Evolutionary conservation across 2,797 vertebrate genomes (phyloP).

Genomic region (Alfaro cultratus): DNA sequence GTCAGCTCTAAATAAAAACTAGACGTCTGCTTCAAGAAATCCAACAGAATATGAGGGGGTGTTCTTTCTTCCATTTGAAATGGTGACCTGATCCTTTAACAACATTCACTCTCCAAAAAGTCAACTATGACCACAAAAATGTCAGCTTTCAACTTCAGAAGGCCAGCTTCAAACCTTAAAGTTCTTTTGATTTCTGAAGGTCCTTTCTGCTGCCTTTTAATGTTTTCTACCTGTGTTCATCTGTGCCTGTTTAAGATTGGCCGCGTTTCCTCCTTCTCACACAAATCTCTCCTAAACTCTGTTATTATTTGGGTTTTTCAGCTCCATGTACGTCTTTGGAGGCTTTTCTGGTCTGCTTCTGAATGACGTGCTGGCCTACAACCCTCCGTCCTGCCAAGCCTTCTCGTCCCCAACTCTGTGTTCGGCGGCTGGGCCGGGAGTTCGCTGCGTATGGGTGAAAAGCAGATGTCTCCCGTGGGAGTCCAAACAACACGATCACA

Average conservation of each 20-base stretch:
- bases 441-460: conserved; percentile 89
- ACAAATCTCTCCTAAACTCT: background rate
- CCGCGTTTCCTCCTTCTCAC: background rate
- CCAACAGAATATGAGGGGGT: background rate
- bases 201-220: background rate
- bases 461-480: conserved; percentile 88
- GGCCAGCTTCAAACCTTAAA: conserved; percentile 19
- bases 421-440: conserved; percentile 85
- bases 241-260: background rate
- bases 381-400: conserved; percentile 90
- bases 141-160: conserved; percentile 58
- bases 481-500: conserved; percentile 72
- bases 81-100: conserved; percentile 37
- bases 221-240: conserved; percentile 1
- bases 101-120: conserved; percentile 29
- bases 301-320: conserved; percentile 47
- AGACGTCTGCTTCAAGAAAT: background rate
- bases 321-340: conserved; percentile 94
- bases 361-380: conserved; percentile 92
- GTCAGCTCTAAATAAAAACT: background rate
- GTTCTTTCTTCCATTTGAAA: conserved; percentile 10
- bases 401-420: conserved; percentile 85
- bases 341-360: conserved; percentile 92
- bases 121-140: conserved; percentile 48
- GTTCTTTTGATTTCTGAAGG: conserved; percentile 36